Conservation (phyloP, 2,888 invertebrate species). For the Beris chalybata region DNA sequence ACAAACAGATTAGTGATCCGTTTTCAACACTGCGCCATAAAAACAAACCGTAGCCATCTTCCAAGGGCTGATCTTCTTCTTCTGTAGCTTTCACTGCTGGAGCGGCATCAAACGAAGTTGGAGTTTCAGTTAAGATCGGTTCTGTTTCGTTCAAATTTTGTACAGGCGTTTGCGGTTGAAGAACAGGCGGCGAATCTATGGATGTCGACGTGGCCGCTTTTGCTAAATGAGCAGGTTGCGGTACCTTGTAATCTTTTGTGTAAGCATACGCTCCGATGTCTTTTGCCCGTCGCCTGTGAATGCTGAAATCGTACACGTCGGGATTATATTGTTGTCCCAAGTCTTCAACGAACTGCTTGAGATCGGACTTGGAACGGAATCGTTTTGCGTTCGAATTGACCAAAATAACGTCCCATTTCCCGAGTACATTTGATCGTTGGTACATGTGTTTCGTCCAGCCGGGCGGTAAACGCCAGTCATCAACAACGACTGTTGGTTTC, state of each 20-base stretch:
- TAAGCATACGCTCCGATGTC: constrained; percentile 55
- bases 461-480: constrained; percentile 71
- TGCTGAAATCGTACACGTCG: constrained; percentile 64
- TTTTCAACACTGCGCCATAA: background rate
- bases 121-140: constrained; percentile 30
- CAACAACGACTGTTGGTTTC: constrained; percentile 64
- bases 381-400: constrained; percentile 65
- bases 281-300: constrained; percentile 59
- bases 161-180: constrained; percentile 1
- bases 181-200: constrained; percentile 14
- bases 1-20: background rate
- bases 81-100: background rate
- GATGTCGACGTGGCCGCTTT: constrained; percentile 12
- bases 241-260: constrained; percentile 53
- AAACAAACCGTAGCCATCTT: constrained; percentile 50
- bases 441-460: constrained; percentile 81
- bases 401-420: constrained; percentile 81
- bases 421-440: constrained; percentile 68
- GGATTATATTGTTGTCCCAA: constrained; percentile 58
- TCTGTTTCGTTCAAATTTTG: constrained; percentile 21
- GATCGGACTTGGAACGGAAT: constrained; percentile 63
- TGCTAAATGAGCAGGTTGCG: constrained; percentile 36
- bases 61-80: constrained; percentile 39
- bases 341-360: constrained; percentile 57
- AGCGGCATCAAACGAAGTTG: constrained; percentile 1